Conservation (phyloP, 2,113 vertebrate genomes). For the Hoplias malabaricus region DNA sequence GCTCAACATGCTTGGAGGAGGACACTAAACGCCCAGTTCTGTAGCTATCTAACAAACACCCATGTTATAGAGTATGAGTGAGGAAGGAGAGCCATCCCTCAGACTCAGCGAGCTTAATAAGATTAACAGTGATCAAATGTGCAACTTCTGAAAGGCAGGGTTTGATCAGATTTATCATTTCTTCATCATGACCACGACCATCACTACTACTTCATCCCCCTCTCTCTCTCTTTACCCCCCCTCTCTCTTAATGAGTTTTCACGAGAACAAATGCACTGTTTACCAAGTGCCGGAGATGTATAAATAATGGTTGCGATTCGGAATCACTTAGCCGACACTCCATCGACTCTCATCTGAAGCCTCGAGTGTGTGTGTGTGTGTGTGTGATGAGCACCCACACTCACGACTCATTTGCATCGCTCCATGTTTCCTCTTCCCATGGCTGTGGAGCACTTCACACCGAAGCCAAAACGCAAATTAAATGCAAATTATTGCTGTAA, state of each 20-base stretch:
- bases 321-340: conserved; percentile 27
- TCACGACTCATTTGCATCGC: conserved; percentile 4
- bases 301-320: conserved; percentile 33
- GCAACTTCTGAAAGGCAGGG: too few relatives aligned
- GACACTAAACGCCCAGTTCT: too few relatives aligned
- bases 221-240: not conserved
- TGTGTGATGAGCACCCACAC: not conserved
- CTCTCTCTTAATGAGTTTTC: conserved; percentile 35
- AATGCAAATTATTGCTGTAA: not conserved
- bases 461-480: not conserved
- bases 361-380: conserved; percentile 3
- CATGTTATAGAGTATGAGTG: too few relatives aligned
- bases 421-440: not conserved
- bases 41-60: too few relatives aligned
- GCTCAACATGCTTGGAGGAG: too few relatives aligned
- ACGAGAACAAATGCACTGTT: conserved; percentile 3
- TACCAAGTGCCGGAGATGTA: conserved; percentile 12
- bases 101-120: too few relatives aligned
- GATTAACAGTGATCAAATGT: too few relatives aligned
- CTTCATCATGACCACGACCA: conserved; percentile 24
- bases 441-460: not conserved
- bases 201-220: not conserved
- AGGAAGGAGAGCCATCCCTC: too few relatives aligned
- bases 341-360: conserved; percentile 22
- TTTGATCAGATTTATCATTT: not conserved